These are phyloP conservation scores for Lontra canadensis DNA, from an alignment of 2,113 vertebrate species.

Conservation along the genomic window DNA sequence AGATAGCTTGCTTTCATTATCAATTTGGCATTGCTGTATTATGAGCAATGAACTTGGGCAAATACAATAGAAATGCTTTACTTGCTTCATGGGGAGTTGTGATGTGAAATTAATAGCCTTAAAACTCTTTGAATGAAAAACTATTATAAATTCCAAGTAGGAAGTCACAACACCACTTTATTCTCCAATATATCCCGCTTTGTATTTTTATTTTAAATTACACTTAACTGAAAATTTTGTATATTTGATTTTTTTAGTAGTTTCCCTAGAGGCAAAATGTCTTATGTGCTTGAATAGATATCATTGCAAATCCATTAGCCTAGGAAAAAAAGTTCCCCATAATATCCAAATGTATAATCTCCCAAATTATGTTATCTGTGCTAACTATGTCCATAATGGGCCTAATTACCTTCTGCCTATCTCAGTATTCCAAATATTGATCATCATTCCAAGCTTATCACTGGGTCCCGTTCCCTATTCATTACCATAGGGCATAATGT, in stretches of 20 bases:
- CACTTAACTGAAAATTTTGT: constrained; percentile 71
- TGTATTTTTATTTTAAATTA: constrained; percentile 68
- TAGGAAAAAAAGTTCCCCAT: constrained; percentile 52
- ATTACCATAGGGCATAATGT: constrained; percentile 52
- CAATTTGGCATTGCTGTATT: constrained; percentile 55
- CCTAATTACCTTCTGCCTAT: constrained; percentile 72
- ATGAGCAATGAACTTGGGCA: constrained; percentile 66
- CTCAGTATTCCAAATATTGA: constrained; percentile 71
- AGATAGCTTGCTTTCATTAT: constrained; percentile 50
- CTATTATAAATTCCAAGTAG: constrained; percentile 68
- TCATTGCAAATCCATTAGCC: constrained; percentile 74
- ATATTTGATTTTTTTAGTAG: constrained; percentile 65
- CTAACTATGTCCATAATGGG: constrained; percentile 72
- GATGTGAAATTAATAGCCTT: constrained; percentile 78
- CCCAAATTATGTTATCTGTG: constrained; percentile 75
- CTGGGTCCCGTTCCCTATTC: constrained; percentile 32
- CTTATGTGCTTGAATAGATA: constrained; percentile 74
- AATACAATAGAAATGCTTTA: constrained; percentile 65
- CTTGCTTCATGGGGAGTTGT: constrained; percentile 69
- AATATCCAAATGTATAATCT: constrained; percentile 76
- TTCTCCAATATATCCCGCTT: constrained; percentile 46
- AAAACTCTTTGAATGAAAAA: constrained; percentile 74
- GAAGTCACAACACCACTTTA: constrained; percentile 67
- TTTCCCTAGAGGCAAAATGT: constrained; percentile 73
- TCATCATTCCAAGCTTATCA: constrained; percentile 66